Evolutionary conservation across 2,113 vertebrate genomes (phyloP), one percentile per base, ranked within the genome.

Genomic region (Rattus norvegicus): DNA sequence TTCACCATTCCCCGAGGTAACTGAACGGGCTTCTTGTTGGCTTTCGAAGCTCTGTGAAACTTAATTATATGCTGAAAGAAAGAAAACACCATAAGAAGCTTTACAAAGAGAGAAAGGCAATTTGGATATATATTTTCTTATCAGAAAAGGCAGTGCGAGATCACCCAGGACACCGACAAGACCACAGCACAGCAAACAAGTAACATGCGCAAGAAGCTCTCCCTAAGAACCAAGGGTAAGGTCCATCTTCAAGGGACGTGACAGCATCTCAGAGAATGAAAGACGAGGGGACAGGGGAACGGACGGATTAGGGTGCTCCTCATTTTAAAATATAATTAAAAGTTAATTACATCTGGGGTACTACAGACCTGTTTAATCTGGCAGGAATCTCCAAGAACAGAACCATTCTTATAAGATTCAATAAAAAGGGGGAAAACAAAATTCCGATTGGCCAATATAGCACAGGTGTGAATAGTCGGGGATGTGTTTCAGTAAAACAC

Each of bases 11-110:
- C 99, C 98, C 99, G 99, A 87, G 99, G 99, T 98, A 99, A 99
- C 98, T 99, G 99, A 98, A 99, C 99, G 94, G 99, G 99, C 98
- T 99, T 99, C 99, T 99, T 99, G 98, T 99, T 99, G 98, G 99
- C 99, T 98, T 99, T 99, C 98, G 99, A 99, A 96, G 99, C 99
- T 99, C 99, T 99, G 99, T 99, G 99, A 99, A 99, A 99, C 98
- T 99, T 99, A 98, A 99, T 99, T 98, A 99, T 99, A 98, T 99
- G 99, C 99, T 99, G 98, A 89, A 98, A 98, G 98, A 96, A 98
- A 98, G 96, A 98, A 98, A 97, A 98, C 69, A 96, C 72, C 0
- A 97, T 93, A 91, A 98, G 73, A 59, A 85, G 95, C 52, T 98
- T 94, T 47, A 63, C 94, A 97, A 97, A 92, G 56, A 90, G 26